Base-by-base conservation (phyloP, 1,140 invertebrate genomes). In the Neelides sp. region DNA sequence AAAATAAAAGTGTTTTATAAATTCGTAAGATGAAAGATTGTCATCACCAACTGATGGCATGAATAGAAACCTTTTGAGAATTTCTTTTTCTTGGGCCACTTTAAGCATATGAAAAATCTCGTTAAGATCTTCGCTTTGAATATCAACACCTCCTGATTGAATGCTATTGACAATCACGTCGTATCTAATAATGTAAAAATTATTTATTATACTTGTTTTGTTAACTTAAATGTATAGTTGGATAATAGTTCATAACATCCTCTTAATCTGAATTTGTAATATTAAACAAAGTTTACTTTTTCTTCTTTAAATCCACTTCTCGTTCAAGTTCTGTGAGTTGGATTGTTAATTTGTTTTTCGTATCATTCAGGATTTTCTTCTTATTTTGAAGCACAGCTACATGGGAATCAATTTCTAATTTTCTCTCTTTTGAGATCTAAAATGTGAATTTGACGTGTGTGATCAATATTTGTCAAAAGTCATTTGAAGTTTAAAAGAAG, bases 81-180 rank as follows among this genome's bases (percentile, higher is more conserved):
- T 15, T 46, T 57, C 57, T 13, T 27, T 32, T 36, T 59, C 51
- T 42, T 59, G 47, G 8, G 52, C 52, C 8, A 61, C 49, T 68
- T 80, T 78, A 30, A 83, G 75, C 64, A 78, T 79, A 42, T 80
- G 71, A 62, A 78, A 75, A 0, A 78, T 74, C 2, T 78, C 71
- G 4, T 74, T 76, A 4, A 78, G 55, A 19, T 72, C 70, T 39
- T 75, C 69, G 0, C 10, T 12, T 15, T 30, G 20, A 30, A 4
- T 22, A 13, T 27, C 17, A 4, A 10, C 15, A 15, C 15, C 8
- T 28, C 75, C 69, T 61, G 75, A 78, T 2, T 75, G 75, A 39
- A 77, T 59, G 54, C 12, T 62, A 63, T 40, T 67, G 51, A 62
- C 57, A 8, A 57, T 42, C 20, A 64, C 53, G n/a, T 62, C 62